Evolutionary conservation across 2,888 invertebrate genomes (phyloP).

Genomic region (Boloria selene): DNA sequence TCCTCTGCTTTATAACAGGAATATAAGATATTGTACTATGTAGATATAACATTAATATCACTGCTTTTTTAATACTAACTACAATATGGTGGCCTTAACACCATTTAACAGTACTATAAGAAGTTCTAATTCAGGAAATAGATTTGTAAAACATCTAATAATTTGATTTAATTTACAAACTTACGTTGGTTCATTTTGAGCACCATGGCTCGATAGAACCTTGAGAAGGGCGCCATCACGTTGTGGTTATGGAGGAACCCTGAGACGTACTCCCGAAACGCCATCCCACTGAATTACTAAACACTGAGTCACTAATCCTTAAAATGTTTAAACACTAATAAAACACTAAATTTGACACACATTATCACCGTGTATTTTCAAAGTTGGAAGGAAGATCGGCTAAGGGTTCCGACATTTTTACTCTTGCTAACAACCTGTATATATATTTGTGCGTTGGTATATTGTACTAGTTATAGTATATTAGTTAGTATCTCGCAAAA

Average conservation of each 20-base stretch:
- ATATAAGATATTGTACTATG: too few species aligned
- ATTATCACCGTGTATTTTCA: constrained; percentile 67
- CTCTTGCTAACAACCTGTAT: constrained; percentile 22
- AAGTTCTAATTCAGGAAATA: neutral
- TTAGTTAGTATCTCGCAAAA: constrained; percentile 29
- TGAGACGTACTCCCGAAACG: constrained; percentile 54
- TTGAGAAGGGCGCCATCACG: constrained; percentile 71
- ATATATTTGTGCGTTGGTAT: constrained; percentile 16
- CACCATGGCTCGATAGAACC: constrained; percentile 75
- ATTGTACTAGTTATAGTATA: constrained; percentile 33
- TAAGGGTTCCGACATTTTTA: constrained; percentile 41
- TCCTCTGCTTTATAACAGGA: too few species aligned
- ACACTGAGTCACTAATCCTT: constrained; percentile 47
- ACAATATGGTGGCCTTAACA: too few species aligned
- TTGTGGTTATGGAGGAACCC: constrained; percentile 60
- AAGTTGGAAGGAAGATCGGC: constrained; percentile 43
- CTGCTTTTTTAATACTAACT: too few species aligned
- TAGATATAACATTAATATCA: too few species aligned
- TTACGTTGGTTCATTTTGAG: constrained; percentile 77
- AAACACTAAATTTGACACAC: constrained; percentile 78
- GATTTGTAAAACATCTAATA: neutral
- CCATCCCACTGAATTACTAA: constrained; percentile 50
- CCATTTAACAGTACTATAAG: neutral
- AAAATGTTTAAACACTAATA: constrained; percentile 58
- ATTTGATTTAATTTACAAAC: constrained; percentile 36